Evolutionary conservation across 2,113 vertebrate genomes (phyloP).

Genomic region (Elaphurus davidianus): DNA sequence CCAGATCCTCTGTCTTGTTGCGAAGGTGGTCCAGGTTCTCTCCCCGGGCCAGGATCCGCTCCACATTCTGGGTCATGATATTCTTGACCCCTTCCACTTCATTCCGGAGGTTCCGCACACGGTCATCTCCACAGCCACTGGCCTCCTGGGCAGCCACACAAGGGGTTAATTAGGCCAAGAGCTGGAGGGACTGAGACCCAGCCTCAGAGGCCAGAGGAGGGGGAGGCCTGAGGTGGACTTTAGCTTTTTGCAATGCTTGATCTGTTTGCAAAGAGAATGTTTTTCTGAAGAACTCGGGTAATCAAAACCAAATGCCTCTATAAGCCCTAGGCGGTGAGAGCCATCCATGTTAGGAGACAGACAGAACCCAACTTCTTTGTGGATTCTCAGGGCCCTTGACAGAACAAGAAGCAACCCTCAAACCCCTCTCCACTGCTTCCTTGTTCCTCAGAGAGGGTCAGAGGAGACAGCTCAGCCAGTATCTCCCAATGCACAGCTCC

Average conservation of each 20-base stretch:
- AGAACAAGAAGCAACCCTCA: neutral
- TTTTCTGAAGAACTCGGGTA: neutral
- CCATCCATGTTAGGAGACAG: neutral
- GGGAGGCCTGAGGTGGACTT: neutral
- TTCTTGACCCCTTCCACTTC: constrained; percentile 92
- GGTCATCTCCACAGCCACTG: constrained; percentile 54
- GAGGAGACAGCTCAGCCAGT: neutral
- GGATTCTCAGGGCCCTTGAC: neutral
- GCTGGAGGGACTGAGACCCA: neutral
- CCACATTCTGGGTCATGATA: constrained; percentile 95
- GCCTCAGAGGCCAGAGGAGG: neutral
- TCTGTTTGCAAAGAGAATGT: neutral
- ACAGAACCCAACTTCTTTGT: neutral
- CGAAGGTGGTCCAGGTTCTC: constrained; percentile 93
- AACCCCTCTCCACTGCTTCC: neutral
- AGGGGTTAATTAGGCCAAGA: neutral
- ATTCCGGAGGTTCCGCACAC: constrained; percentile 83
- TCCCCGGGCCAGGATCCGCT: constrained; percentile 93
- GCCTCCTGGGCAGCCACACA: constrained; percentile 55
- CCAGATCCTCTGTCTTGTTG: constrained; percentile 92
- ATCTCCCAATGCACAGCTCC: neutral
- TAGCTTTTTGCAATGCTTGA: neutral
- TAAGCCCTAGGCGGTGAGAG: neutral
- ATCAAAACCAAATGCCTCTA: neutral
- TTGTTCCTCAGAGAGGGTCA: neutral